Evolutionary conservation across 1,140 invertebrate species (phyloP).

Genomic region (Ditylenchus dipsaci): DNA sequence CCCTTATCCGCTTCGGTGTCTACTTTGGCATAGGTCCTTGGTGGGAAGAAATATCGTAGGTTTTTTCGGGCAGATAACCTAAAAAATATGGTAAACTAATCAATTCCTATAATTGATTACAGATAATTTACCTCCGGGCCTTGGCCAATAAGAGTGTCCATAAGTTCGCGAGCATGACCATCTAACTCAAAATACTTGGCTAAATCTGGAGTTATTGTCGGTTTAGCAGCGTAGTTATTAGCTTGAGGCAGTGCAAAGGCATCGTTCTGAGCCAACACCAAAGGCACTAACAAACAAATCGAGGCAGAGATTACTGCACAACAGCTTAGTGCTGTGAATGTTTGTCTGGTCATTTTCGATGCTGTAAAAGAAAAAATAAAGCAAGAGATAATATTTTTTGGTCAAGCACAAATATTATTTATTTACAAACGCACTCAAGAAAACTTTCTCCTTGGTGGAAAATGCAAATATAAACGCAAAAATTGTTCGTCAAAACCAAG

Average conservation of each 20-base stretch:
- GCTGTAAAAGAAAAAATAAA: no score
- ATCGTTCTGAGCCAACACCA: conserved; percentile 39
- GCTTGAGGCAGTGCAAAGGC: conserved; percentile 46
- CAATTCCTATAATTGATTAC: no score
- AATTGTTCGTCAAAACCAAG: no score
- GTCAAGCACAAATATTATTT: no score
- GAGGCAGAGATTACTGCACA: no score
- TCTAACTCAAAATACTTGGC: conserved; percentile 56
- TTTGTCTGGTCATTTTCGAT: no score
- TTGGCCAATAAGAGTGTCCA: conserved; percentile 53
- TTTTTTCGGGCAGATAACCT: conserved; percentile 57
- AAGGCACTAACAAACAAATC: conserved; percentile 21
- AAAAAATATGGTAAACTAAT: background rate
- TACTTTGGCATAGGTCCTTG: background rate
- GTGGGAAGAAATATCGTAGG: conserved; percentile 48
- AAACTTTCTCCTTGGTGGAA: no score
- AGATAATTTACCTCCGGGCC: conserved; percentile 53
- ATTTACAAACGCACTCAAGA: no score
- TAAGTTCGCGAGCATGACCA: conserved; percentile 55
- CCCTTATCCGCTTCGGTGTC: conserved; percentile 14
- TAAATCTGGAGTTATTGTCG: conserved; percentile 52
- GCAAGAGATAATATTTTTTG: no score
- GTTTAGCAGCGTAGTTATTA: conserved; percentile 49
- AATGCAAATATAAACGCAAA: no score
- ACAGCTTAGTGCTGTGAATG: no score